Evolutionary conservation across 1,140 invertebrate species (phyloP), one percentile per base, ranked within the genome.

Genomic region (Globodera ellingtonae): DNA sequence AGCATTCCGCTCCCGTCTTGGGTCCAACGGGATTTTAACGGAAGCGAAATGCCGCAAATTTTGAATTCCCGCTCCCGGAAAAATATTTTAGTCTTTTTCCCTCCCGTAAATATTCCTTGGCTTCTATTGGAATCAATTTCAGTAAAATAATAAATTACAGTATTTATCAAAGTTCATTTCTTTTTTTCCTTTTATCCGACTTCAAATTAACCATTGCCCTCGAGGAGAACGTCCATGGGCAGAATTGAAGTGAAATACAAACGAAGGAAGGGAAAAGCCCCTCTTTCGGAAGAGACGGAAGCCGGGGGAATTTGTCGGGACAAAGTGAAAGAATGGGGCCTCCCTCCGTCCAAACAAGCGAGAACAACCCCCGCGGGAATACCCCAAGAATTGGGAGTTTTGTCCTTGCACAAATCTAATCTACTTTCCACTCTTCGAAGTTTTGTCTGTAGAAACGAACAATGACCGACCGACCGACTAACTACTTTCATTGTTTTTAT

Each of bases 281-380:
- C 67, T 3, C 35, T 2, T 35, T 35, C 35, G 35, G 35, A 24
- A 24, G 24, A 24, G 24, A 24, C 24, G 24, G 24, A 24, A 24
- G 35, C 35, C 67, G 24, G 67, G 67, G 67, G 13, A 70, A 70
- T 70, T 35, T 44, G 67, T 21, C 67, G 67, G 67, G 35, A 70
- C 13, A 35, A 70, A 70, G 67, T 35, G 46, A 70, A 21, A 35
- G 46, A 70, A 44, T 10, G 24, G 6, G 67, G 67, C 21, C 8
- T n/a, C 46, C 13, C 35, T 47, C 67, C 35, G 67, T 47, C 35
- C 9, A 13, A 15, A 21, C 59, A 15, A 35, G 35, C 13, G 59
- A 65, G n/a, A 65, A 70, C 67, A 44, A 6, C n/a, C 46, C 67
- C 46, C 67, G 67, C 67, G 67, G 67, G 67, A 70, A 70, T 70